A percentile compares a stretch with the other conserved stretches of the same genome.
Conservation (phyloP, 2,113 vertebrate genomes). For the Bufo bufo region DNA sequence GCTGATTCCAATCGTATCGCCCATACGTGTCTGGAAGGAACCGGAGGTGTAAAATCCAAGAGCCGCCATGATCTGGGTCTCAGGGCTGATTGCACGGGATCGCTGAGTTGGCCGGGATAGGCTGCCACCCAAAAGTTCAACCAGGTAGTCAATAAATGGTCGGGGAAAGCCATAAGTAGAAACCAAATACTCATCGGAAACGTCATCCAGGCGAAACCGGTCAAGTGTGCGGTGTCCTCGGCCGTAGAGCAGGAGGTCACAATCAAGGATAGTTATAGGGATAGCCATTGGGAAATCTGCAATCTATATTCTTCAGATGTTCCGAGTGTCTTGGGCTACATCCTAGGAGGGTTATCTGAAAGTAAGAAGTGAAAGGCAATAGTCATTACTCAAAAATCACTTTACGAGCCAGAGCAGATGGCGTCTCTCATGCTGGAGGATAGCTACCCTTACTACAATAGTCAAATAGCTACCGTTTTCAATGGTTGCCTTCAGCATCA, state of each 20-base stretch:
- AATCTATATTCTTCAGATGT: background rate
- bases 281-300: slow-evolving; percentile 79
- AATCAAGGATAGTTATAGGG: slow-evolving; percentile 89
- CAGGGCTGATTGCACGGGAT: slow-evolving; percentile 93
- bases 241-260: slow-evolving; percentile 92
- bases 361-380: background rate
- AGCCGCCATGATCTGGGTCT: slow-evolving; percentile 93
- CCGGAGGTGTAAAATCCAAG: slow-evolving; percentile 97
- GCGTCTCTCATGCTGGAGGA: too few species aligned
- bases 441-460: too few species aligned
- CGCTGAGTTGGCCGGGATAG: slow-evolving; percentile 89
- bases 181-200: slow-evolving; percentile 86
- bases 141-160: slow-evolving; percentile 90
- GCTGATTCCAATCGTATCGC: slow-evolving; percentile 94
- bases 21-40: slow-evolving; percentile 96
- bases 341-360: slow-evolving; percentile 1
- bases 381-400: background rate
- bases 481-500: too few species aligned
- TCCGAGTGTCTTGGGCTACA: background rate
- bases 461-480: too few species aligned
- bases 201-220: slow-evolving; percentile 89
- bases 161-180: slow-evolving; percentile 90
- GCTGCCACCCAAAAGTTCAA: slow-evolving; percentile 83
- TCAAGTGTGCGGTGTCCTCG: slow-evolving; percentile 91
- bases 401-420: too few species aligned